Percentiles rank a stretch among this genome's conserved stretches.
phyloP scores from a whole-genome alignment of 1,140 invertebrate species.

The Globodera ellingtonae region DNA sequence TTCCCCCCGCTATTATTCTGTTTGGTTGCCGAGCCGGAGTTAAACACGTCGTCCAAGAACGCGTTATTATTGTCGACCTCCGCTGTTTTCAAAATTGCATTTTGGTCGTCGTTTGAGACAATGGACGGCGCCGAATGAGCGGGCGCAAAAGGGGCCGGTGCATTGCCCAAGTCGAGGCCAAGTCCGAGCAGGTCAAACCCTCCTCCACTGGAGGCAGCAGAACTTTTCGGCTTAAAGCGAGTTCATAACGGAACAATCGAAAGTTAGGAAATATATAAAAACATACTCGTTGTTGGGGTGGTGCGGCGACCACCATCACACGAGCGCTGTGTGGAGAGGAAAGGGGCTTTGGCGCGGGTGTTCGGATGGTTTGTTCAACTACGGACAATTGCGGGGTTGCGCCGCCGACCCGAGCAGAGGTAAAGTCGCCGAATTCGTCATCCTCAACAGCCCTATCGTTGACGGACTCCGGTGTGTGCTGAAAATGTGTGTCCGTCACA shows the following conservation, averaged over 20 bases:
- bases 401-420: slow-evolving; percentile 40
- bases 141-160: background rate
- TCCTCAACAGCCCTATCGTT: slow-evolving; percentile 41
- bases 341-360: background rate
- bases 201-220: background rate
- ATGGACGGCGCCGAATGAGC: background rate
- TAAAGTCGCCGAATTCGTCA: slow-evolving; percentile 57
- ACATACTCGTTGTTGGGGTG: background rate
- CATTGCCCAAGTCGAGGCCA: background rate
- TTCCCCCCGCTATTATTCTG: slow-evolving; percentile 5
- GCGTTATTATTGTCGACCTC: background rate
- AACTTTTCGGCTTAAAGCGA: background rate
- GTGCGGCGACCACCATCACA: too few species aligned
- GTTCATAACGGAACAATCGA: too few species aligned
- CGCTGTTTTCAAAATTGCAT: background rate
- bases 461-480: slow-evolving; percentile 22
- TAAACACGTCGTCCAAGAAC: background rate
- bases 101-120: background rate
- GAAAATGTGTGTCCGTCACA: slow-evolving; percentile 8
- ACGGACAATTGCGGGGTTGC: background rate
- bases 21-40: background rate
- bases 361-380: background rate
- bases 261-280: too few species aligned
- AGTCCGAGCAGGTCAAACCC: background rate
- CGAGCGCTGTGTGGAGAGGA: background rate